Evolutionary conservation across 2,888 invertebrate species (phyloP).

Genomic region (Oscheius onirici): DNA sequence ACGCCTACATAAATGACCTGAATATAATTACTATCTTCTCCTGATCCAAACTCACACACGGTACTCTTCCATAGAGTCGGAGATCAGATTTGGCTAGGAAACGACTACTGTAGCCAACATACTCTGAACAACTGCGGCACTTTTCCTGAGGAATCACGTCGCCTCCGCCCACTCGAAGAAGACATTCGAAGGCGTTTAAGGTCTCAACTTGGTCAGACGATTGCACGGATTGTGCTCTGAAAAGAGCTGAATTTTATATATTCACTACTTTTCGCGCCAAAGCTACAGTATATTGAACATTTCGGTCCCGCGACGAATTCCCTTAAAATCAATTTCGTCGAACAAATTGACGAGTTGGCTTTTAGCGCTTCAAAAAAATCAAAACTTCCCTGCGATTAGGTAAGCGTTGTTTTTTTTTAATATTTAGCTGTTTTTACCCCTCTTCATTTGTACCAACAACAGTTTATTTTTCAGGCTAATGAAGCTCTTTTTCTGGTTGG

Average conservation of each 20-base stretch:
- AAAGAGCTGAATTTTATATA: background rate
- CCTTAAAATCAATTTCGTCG: background rate
- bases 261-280: no score
- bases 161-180: slow-evolving; percentile 36
- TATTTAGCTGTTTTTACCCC: no score
- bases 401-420: no score
- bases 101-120: slow-evolving; percentile 40
- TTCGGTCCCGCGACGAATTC: background rate
- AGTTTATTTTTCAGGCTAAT: no score
- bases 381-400: background rate
- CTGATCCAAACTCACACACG: slow-evolving; percentile 36
- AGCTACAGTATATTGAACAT: no score
- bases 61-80: slow-evolving; percentile 44
- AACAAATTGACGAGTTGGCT: no score
- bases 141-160: slow-evolving; percentile 42
- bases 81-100: slow-evolving; percentile 42
- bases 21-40: background rate
- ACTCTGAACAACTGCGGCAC: slow-evolving; percentile 33
- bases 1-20: slow-evolving; percentile 42
- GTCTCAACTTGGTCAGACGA: slow-evolving; percentile 47
- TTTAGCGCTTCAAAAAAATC: background rate
- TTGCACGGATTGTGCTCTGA: slow-evolving; percentile 50
- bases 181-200: slow-evolving; percentile 35
- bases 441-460: no score
- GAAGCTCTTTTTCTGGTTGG: no score